These are phyloP conservation scores for Coelinius sp. DNA, from an alignment of 2,888 invertebrate species.

Conservation along the genomic window DNA sequence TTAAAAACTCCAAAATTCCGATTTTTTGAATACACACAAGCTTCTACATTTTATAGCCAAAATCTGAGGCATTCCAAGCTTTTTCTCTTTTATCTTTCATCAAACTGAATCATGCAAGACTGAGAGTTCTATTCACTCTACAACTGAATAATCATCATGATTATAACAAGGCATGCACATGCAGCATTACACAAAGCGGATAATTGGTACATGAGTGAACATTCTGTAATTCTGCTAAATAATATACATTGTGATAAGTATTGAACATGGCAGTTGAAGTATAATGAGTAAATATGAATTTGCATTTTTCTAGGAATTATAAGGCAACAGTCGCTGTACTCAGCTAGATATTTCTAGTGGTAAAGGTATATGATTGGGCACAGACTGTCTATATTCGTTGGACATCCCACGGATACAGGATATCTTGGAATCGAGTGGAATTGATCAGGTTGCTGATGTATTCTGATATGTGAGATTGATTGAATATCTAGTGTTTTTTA, in stretches of 20 bases:
- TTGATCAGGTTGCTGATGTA: neutral
- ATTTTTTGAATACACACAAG: neutral
- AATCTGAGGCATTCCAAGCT: neutral
- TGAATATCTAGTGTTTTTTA: neutral
- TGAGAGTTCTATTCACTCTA: neutral
- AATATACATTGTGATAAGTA: neutral
- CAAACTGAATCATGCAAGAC: neutral
- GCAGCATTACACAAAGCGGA: slow-evolving; percentile 9
- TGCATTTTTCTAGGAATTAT: neutral
- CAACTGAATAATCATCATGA: neutral
- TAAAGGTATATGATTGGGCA: neutral
- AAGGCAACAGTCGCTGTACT: neutral
- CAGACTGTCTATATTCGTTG: neutral
- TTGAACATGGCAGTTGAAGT: neutral
- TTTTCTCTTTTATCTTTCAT: neutral
- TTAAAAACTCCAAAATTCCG: neutral
- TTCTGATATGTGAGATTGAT: neutral
- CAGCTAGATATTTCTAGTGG: neutral
- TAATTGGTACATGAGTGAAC: neutral
- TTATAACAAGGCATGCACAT: slow-evolving; percentile 1
- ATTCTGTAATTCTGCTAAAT: neutral
- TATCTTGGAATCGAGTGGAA: neutral
- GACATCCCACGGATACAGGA: neutral
- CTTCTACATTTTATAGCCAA: neutral
- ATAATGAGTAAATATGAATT: neutral